Conservation (phyloP, 2,888 invertebrate species). For the Lomographa bimaculata region DNA sequence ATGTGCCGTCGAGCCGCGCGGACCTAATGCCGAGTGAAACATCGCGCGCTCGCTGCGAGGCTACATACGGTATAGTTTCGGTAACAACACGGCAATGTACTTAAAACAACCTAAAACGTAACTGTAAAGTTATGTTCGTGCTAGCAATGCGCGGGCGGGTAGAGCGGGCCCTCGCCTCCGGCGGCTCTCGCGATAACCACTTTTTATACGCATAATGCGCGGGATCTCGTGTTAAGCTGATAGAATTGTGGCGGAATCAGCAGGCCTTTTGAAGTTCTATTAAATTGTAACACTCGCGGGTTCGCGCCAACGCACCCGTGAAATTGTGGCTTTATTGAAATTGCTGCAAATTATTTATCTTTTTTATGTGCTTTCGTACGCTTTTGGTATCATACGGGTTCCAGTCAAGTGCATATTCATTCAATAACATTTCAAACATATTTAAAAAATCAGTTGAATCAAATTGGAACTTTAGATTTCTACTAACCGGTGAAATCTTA, state of each 20-base stretch:
- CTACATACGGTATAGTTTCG: conserved; percentile 38
- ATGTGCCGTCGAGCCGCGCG: conserved; percentile 37
- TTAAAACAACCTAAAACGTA: conserved; percentile 61
- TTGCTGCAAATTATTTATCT: conserved; percentile 70
- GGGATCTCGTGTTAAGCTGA: conserved; percentile 81
- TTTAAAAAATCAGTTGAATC: too few species aligned
- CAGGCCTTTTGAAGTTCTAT: conserved; percentile 82
- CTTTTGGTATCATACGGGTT: conserved; percentile 18
- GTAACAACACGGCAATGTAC: conserved; percentile 60
- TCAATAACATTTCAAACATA: too few species aligned
- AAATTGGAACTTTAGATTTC: too few species aligned
- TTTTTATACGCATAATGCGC: conserved; percentile 81
- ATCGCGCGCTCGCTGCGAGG: conserved; percentile 38
- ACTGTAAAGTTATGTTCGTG: conserved; percentile 50
- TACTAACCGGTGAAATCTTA: too few species aligned
- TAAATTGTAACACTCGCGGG: conserved; percentile 80
- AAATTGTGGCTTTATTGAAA: conserved; percentile 81
- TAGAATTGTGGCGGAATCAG: conserved; percentile 81
- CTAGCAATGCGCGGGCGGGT: conserved; percentile 45
- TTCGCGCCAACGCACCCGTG: conserved; percentile 77
- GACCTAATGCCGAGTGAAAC: conserved; percentile 17
- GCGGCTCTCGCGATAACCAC: conserved; percentile 68
- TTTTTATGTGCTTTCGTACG: conserved; percentile 43
- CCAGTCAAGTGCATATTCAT: too few species aligned
- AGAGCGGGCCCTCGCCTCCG: conserved; percentile 38